Evolutionary conservation across 2,888 invertebrate species (phyloP), one percentile per base, ranked within the genome.

Genomic region (Tachystola acroxantha): DNA sequence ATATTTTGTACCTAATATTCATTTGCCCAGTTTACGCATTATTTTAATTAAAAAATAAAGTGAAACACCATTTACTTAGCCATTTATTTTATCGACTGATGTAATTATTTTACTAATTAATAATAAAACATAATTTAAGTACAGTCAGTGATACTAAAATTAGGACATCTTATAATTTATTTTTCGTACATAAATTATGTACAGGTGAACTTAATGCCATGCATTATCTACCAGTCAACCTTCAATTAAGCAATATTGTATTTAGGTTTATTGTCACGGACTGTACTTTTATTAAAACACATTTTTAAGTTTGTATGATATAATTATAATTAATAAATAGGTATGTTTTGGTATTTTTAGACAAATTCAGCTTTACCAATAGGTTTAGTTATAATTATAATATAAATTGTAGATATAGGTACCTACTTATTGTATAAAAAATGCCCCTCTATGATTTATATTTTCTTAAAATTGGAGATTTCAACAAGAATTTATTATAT

Each of bases 351-450:
- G 26, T 34, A 10, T 27, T 26, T 11, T 19, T 14, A 14, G 2
- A 26, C 33, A 36, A 25, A 22, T 12, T 29, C 28, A 42, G 39
- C 42, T 43, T 43, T 43, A 42, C 37, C 32, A 25, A 30, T 37
- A 37, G 25, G 27, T 13, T 35, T 26, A 26, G 29, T 16, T 34
- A 19, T 34, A 19, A 27, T 28, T 10, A 19, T 10, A 29, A 25
- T 35, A 13, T 35, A 30, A 29, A 12, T 30, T 16, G n/a, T n/a
- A n/a, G n/a, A n/a, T n/a, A n/a, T n/a, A n/a, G n/a, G n/a, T n/a
- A n/a, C n/a, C n/a, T n/a, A n/a, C n/a, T n/a, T n/a, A n/a, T n/a
- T n/a, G 30, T 10, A 16, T 27, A 27, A 26, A 16, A 31, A 26
- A 20, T 36, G 11, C 13, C n/a, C 13, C 31, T 25, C 2, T 16